A percentile compares a stretch with the other conserved stretches of the same genome.
phyloP scores from a whole-genome alignment of 2,888 invertebrate genomes.

The Linhomoeus sp. region DNA sequence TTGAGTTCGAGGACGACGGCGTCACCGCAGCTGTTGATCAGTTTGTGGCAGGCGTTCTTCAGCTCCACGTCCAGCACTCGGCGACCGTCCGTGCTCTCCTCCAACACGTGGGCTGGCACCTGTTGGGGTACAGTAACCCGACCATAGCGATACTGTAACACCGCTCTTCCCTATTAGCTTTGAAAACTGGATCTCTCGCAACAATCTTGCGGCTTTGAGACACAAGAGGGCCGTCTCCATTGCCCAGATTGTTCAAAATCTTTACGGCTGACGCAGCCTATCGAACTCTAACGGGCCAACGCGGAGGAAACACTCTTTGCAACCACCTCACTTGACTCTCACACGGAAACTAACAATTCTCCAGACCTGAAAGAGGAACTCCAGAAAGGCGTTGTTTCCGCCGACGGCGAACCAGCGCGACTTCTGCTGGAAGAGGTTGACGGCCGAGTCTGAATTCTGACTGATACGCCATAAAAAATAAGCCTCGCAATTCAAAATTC shows the following conservation, averaged over 20 bases:
- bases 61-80: conserved; percentile 84
- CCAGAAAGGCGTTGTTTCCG: conserved; percentile 71
- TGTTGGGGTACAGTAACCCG: no score
- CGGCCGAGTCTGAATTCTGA: conserved; percentile 32
- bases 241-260: no score
- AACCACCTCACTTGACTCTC: no score
- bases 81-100: conserved; percentile 75
- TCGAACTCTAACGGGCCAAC: no score
- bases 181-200: no score
- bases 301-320: no score
- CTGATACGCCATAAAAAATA: not conserved
- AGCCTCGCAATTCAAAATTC: not conserved
- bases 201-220: no score
- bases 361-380: conserved; percentile 45
- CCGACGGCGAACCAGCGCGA: conserved; percentile 64
- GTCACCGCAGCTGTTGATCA: conserved; percentile 58
- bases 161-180: no score
- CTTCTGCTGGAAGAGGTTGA: conserved; percentile 43
- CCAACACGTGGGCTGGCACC: conserved; percentile 77
- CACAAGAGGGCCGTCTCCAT: no score
- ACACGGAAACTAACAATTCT: conserved; percentile 33
- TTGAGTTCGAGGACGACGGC: conserved; percentile 53
- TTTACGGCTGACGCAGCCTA: no score
- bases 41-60: conserved; percentile 66
- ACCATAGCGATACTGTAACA: no score